Conservation (phyloP, 2,888 invertebrate species). For the Teleiodes luculella region DNA sequence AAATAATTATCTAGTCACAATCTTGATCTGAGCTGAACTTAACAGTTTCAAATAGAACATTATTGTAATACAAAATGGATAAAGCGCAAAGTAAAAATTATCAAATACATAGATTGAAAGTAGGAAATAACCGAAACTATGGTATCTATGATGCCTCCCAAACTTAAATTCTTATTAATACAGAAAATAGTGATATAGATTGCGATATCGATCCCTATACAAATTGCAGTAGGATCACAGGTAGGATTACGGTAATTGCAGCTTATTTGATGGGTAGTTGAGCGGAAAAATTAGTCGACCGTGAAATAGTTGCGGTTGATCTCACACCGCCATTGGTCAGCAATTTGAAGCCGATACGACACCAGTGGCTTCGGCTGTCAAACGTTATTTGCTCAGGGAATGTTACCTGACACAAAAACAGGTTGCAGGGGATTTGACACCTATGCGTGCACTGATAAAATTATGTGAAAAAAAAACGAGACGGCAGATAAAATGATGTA, state of each 20-base stretch:
- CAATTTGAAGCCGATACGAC: not conserved
- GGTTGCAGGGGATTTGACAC: not conserved
- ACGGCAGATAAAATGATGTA: too few species aligned
- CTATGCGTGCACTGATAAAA: not conserved
- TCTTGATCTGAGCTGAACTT: too few species aligned
- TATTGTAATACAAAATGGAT: too few species aligned
- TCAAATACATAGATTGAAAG: too few species aligned
- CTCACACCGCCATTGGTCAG: not conserved
- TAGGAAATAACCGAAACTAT: too few species aligned
- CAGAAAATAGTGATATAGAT: too few species aligned
- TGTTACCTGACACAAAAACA: not conserved
- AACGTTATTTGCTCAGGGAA: not conserved
- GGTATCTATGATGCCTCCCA: too few species aligned
- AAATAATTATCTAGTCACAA: too few species aligned
- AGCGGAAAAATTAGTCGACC: not conserved
- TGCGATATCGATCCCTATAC: not conserved
- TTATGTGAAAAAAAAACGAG: too few species aligned
- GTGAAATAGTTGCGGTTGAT: constrained; percentile 10
- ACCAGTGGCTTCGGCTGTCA: constrained; percentile 1
- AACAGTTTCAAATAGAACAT: too few species aligned
- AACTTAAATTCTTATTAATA: too few species aligned
- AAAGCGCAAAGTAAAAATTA: too few species aligned
- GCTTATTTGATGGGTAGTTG: not conserved
- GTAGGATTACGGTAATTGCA: not conserved
- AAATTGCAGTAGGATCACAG: not conserved